Evolutionary conservation across 2,113 vertebrate genomes (phyloP).

Genomic region (Tyrannus savana): DNA sequence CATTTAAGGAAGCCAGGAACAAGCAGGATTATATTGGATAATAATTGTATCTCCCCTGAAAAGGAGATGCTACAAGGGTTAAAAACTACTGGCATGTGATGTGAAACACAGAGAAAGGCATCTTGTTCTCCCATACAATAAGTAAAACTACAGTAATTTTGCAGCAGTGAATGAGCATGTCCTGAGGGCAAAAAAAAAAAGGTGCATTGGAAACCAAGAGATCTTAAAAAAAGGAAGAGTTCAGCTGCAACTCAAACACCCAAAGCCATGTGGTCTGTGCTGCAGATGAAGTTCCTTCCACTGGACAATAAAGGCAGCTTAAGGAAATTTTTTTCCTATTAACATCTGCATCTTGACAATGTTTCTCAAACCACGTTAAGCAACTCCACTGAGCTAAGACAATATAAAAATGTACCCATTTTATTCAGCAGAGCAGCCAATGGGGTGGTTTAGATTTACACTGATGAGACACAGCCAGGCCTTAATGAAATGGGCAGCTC

Average conservation of each 20-base stretch:
- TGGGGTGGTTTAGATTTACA: constrained; percentile 23
- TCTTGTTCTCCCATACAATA: neutral
- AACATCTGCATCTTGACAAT: constrained; percentile 19
- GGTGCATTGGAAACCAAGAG: neutral
- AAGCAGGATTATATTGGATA: neutral
- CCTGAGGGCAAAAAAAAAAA: neutral
- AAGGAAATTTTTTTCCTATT: neutral
- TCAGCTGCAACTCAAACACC: neutral
- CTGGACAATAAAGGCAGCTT: neutral
- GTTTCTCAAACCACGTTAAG: neutral
- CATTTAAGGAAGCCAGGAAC: neutral
- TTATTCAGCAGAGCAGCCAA: neutral
- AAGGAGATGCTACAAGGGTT: neutral
- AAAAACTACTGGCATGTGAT: neutral
- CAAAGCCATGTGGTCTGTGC: neutral
- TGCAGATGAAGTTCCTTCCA: neutral
- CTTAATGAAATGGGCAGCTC: neutral
- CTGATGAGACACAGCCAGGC: neutral
- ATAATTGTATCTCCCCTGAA: neutral
- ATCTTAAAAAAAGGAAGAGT: neutral
- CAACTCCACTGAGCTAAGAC: neutral
- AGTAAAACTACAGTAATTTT: neutral
- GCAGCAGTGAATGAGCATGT: neutral
- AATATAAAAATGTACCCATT: neutral
- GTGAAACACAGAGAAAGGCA: neutral